Conservation (phyloP, 1,140 invertebrate species). For the Hypothenemus hampei region DNA sequence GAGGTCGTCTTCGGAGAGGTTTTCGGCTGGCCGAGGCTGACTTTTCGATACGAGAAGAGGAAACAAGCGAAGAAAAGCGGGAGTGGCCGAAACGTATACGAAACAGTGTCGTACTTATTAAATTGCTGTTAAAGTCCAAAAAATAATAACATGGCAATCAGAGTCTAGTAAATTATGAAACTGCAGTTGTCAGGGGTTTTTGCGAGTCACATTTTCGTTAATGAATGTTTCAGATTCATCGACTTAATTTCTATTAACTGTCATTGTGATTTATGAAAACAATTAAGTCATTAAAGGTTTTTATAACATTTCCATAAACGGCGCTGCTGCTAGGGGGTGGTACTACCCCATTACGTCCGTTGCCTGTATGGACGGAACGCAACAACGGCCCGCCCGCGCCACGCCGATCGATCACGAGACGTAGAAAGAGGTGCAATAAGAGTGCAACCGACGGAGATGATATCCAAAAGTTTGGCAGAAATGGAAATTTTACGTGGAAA, state of each 20-base stretch:
- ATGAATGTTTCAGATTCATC: no score
- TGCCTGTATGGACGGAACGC: conserved; percentile 18
- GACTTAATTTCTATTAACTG: no score
- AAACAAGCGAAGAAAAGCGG: conserved; percentile 26
- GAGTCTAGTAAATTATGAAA: no score
- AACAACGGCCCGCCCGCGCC: conserved; percentile 2
- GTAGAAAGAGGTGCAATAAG: conserved; percentile 29
- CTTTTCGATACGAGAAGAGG: conserved; percentile 21
- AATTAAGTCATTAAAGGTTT: no score
- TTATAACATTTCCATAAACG: background rate
- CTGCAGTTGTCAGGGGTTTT: no score
- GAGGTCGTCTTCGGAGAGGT: conserved; percentile 24
- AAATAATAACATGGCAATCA: no score
- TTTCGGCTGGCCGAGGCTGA: conserved; percentile 22
- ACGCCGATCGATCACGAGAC: conserved; percentile 17
- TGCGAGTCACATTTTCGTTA: no score
- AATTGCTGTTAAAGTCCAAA: no score
- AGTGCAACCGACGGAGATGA: conserved; percentile 25
- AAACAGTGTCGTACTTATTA: conserved; percentile 13
- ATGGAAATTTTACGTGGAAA: conserved; percentile 15
- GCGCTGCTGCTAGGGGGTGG: conserved; percentile 19
- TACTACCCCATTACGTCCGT: conserved; percentile 19
- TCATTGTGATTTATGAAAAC: no score
- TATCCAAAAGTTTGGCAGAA: no score
- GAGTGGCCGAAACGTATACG: conserved; percentile 21